These are phyloP conservation scores for Manis crassicaudata DNA, from an alignment of 2,797 vertebrate genomes.

Conservation along the genomic window DNA sequence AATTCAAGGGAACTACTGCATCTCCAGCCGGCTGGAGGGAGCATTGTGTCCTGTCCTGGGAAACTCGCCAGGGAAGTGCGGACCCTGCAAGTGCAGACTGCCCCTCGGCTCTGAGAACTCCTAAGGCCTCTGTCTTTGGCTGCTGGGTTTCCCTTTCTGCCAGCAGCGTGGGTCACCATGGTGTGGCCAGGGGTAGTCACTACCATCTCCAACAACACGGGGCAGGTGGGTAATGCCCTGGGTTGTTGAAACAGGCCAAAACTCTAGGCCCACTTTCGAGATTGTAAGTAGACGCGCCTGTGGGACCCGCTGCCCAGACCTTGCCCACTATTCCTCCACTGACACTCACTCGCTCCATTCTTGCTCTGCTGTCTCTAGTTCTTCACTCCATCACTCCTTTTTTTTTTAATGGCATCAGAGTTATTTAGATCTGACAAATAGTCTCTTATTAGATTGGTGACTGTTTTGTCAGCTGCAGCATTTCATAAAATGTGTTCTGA, in stretches of 20 bases:
- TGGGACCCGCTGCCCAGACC: neutral
- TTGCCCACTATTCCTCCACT: neutral
- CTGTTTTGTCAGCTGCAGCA: neutral
- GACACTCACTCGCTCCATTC: neutral
- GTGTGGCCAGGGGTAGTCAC: neutral
- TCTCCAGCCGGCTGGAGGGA: neutral
- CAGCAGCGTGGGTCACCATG: neutral
- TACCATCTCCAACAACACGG: neutral
- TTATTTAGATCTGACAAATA: neutral
- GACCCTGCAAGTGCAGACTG: too few relatives aligned
- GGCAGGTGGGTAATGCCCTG: neutral
- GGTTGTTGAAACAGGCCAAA: neutral
- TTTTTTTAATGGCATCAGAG: neutral
- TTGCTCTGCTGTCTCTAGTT: neutral
- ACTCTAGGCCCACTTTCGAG: neutral
- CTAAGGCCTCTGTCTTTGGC: neutral
- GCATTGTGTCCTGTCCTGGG: rapidly evolving
- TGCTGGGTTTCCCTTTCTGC: neutral
- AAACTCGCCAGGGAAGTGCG: neutral
- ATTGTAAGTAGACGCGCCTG: neutral
- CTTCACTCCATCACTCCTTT: neutral
- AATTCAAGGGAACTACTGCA: neutral
- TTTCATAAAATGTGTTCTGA: too few relatives aligned
- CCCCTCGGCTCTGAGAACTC: neutral
- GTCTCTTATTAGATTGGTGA: neutral